Evolutionary conservation across 2,113 vertebrate genomes (phyloP).

Genomic region (Siniperca knerii): DNA sequence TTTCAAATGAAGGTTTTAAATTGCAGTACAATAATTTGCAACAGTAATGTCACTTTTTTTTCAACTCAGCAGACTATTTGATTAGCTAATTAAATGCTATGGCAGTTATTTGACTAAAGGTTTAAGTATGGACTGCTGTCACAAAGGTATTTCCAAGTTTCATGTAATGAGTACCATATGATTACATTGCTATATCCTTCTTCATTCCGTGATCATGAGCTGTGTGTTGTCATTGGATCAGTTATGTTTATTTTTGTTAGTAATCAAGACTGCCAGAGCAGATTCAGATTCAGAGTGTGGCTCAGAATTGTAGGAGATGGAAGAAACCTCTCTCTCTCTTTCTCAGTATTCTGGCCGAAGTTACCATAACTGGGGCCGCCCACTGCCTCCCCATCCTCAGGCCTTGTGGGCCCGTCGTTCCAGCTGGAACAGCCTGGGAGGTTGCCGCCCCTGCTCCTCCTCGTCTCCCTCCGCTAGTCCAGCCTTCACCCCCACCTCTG

Average conservation of each 20-base stretch:
- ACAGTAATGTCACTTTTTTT: neutral
- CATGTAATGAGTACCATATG: neutral
- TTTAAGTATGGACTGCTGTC: neutral
- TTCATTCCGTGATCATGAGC: neutral
- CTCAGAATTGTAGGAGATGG: neutral
- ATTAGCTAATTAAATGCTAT: neutral
- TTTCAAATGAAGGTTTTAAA: constrained; percentile 1
- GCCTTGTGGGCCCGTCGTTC: constrained; percentile 92
- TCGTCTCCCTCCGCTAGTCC: constrained; percentile 73
- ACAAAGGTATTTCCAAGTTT: neutral
- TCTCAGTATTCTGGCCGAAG: constrained; percentile 88
- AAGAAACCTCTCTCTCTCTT: neutral
- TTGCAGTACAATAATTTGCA: neutral
- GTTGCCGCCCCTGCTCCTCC: constrained; percentile 67
- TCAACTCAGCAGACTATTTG: neutral
- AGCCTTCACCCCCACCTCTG: constrained; percentile 50
- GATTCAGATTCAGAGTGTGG: neutral
- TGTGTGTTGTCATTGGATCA: neutral
- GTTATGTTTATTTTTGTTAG: neutral
- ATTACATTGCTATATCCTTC: neutral
- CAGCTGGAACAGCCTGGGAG: constrained; percentile 94
- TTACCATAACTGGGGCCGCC: constrained; percentile 90
- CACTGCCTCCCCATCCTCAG: constrained; percentile 64
- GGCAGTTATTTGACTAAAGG: neutral
- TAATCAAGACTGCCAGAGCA: neutral